Evolutionary conservation across 2,888 invertebrate species (phyloP), one percentile per base, ranked within the genome.

Genomic region (Oasisia sp.): DNA sequence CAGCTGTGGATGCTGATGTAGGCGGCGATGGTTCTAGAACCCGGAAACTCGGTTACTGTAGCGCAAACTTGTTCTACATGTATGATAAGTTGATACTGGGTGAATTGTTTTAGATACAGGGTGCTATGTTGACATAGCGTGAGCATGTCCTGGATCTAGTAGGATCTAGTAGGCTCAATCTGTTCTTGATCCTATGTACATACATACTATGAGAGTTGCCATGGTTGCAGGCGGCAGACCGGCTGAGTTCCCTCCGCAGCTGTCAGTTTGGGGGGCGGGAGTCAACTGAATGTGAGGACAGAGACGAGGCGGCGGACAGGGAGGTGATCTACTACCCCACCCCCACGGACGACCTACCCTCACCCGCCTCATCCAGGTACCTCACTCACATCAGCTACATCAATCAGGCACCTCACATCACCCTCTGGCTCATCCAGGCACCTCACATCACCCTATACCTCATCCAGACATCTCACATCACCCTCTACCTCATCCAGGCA

Each of bases 311-410:
- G 38, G 50, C 89, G 1, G 32, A 44, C 45, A 91, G 89, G 38
- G 89, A 92, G 91, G 92, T 92, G 32, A 89, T 74, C 74, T 74
- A 74, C 74, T 74, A 74, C 74, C 74, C 74, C 7, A 27, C 74
- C 74, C 27, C 5, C 74, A 74, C 27, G 19, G 74, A 74, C n/a
- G 74, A 74, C 74, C 27, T n/a, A 3, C 27, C n/a, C 74, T 27
- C 19, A 2, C n/a, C 74, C 5, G 74, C 74, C 19, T 27, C 74
- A 74, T 74, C n/a, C 74, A 74, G 74, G 74, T 27, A 74, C 19
- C 7, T 74, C 27, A 14, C 74, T 27, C 19, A 74, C 19, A 19
- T 19, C 74, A 74, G 2, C 74, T 19, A 19, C 74, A 27, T 74
- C 19, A 56, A 38, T 11, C 50, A 50, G 50, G 9, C 14, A 5